Evolutionary conservation across 1,140 invertebrate genomes (phyloP), one percentile per base, ranked within the genome.

Genomic region (Microplitis demolitor): DNA sequence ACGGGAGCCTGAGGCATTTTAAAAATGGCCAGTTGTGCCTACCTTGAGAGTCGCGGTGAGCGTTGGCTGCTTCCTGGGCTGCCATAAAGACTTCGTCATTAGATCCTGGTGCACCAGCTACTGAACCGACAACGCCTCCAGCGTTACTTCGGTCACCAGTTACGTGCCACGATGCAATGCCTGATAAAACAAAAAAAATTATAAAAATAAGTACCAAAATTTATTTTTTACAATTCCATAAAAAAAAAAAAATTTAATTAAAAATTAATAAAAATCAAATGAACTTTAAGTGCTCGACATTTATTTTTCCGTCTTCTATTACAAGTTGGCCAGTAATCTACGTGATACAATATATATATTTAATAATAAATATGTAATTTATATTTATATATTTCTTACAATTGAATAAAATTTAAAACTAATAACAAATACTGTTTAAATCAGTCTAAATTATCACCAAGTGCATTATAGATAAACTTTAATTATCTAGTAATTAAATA

Each of bases 41-140:
- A 93, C 92, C 92, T 93, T 93, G 92, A 82, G 91, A 91, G 88
- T 93, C 91, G 85, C 92, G 89, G 86, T 92, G 91, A 85, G 91
- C 90, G 84, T 89, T 89, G 73, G 88, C 89, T 78, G 91, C 90
- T 85, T 93, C 91, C 88, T 92, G 91, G 80, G 91, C 90, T 82
- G 90, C 89, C 80, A 92, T 88, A 84, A 92, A 92, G 79, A 92
- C 90, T 87, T 92, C 91, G 76, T 93, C 92, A 82, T 83, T 83
- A 16, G 83, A 71, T 71, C 86, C 84, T 11, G 84, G 80, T 68
- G 85, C 83, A 77, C 86, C 86, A 72, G 80, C 79, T 74, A 84
- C 83, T 37, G 82, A 79, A 50, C 83, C 80, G 56, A 81, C 81
- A 53, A 85, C 84, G 54, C 83, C 84, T 33, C 83, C 81, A 61